phyloP scores from a whole-genome alignment of 1,140 invertebrate genomes.

The Panagrolaimus sp. region DNA sequence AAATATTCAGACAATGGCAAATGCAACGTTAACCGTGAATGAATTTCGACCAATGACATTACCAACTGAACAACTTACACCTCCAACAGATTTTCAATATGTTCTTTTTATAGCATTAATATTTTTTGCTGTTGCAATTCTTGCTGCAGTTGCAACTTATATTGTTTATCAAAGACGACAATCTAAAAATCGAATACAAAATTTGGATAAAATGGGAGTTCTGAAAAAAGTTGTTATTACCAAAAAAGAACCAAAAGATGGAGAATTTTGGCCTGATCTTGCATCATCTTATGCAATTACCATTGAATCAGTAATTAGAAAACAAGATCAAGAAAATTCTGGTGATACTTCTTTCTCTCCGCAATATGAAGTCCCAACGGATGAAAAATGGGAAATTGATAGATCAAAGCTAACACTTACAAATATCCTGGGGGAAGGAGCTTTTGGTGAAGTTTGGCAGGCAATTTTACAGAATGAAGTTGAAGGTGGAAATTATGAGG shows the following conservation, averaged over 20 bases:
- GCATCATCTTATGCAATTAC: conserved; percentile 53
- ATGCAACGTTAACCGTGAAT: conserved; percentile 56
- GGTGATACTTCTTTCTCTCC: not conserved
- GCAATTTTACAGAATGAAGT: conserved; percentile 33
- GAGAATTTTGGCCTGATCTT: conserved; percentile 46
- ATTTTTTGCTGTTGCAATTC: not conserved
- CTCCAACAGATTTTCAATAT: conserved; percentile 20
- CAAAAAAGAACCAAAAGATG: conserved; percentile 46
- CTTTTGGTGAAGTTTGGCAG: conserved; percentile 57
- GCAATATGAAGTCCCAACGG: conserved; percentile 57
- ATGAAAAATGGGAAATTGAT: conserved; percentile 55
- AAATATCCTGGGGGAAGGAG: conserved; percentile 55
- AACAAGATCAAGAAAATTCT: not conserved
- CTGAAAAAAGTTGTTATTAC: conserved; percentile 54
- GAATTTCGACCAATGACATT: conserved; percentile 54
- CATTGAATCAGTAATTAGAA: conserved; percentile 43
- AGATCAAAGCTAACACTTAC: conserved; percentile 41
- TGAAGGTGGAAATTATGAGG: conserved; percentile 3
- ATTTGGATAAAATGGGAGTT: conserved; percentile 48
- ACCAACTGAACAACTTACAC: conserved; percentile 45
- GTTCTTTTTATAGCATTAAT: conserved; percentile 20
- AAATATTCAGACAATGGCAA: conserved; percentile 54
- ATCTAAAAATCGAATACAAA: conserved; percentile 38
- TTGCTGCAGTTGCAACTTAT: not conserved
- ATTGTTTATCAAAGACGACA: not conserved